Conservation (phyloP, 2,113 vertebrate genomes). For the Melanerpes formicivorus region DNA sequence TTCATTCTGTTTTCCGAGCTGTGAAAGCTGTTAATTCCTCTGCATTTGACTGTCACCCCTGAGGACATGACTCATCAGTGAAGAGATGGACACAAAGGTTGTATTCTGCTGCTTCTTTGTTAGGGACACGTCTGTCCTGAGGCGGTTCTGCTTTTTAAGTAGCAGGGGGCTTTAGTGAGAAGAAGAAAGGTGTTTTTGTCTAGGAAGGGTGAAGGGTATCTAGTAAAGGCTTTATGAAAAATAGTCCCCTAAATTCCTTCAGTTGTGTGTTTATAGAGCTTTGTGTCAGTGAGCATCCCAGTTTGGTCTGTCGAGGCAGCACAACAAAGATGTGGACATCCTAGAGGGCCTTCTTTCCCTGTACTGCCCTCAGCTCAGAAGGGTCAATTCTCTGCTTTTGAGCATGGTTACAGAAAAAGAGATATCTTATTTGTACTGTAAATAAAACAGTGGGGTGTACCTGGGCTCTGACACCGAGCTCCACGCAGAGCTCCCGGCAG, state of each 20-base stretch:
- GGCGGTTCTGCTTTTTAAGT: slow-evolving; percentile 41
- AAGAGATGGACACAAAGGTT: neutral
- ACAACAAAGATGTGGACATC: neutral
- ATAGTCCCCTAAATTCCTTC: neutral
- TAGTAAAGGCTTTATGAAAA: neutral
- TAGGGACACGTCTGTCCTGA: slow-evolving; percentile 33
- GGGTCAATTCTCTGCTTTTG: neutral
- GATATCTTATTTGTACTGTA: neutral
- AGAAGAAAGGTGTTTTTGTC: slow-evolving; percentile 20
- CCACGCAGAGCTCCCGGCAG: neutral
- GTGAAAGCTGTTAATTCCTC: slow-evolving; percentile 8
- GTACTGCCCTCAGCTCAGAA: neutral
- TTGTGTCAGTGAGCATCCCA: neutral
- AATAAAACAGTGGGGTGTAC: neutral
- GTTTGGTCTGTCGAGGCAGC: neutral
- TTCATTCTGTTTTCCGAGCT: neutral
- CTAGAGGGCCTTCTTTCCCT: neutral
- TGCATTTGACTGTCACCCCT: neutral
- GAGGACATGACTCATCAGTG: neutral
- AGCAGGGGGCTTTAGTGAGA: neutral
- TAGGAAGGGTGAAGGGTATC: neutral
- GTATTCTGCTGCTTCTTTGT: neutral
- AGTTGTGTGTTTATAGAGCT: neutral
- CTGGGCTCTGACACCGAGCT: neutral
- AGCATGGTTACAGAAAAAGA: neutral